phyloP scores from a whole-genome alignment of 2,113 vertebrate genomes.

The Smithornis capensis region DNA sequence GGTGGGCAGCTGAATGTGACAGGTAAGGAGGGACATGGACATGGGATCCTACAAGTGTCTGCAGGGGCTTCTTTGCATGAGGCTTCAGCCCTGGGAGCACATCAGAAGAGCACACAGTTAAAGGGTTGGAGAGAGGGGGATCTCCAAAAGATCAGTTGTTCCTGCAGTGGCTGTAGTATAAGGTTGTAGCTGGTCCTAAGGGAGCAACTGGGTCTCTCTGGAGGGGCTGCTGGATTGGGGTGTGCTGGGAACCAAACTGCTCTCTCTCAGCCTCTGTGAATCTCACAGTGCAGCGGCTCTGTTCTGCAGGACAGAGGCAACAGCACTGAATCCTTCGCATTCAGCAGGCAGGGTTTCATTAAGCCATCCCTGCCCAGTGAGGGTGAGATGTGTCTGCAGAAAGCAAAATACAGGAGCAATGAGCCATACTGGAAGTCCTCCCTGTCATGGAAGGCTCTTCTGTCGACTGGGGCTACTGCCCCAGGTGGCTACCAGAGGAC shows the following conservation, averaged over 20 bases:
- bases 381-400: neutral
- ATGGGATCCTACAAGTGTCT: neutral
- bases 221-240: neutral
- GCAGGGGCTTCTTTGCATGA: neutral
- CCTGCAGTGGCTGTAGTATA: neutral
- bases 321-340: rapidly evolving
- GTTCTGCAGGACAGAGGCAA: neutral
- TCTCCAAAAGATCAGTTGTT: neutral
- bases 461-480: neutral
- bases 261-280: neutral
- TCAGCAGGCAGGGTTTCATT: neutral
- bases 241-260: neutral
- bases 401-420: neutral
- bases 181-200: neutral
- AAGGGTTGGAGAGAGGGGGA: neutral
- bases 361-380: neutral
- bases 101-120: neutral
- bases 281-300: rapidly evolving
- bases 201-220: neutral
- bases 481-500: neutral
- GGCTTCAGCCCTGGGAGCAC: neutral
- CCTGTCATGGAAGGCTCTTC: neutral
- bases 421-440: neutral
- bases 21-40: neutral
- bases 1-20: conserved; percentile 56